These are phyloP conservation scores for Lordiphosa andalusiaca DNA, from an alignment of 2,888 invertebrate genomes.

Conservation along the genomic window DNA sequence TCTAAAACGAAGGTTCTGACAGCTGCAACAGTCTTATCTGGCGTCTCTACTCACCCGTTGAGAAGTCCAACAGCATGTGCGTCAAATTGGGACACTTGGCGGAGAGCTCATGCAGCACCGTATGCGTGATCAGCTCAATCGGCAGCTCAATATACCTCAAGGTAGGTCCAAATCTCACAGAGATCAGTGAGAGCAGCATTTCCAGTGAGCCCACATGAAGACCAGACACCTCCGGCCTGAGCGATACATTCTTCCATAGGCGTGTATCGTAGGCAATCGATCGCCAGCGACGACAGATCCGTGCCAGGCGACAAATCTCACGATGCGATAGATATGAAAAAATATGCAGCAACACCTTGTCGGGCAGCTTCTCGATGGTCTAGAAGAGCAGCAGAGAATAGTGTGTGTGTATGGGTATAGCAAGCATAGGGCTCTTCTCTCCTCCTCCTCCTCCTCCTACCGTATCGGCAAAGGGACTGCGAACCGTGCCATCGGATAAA, in stretches of 20 bases:
- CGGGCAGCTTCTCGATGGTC: slow-evolving; percentile 98
- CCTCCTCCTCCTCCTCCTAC: slow-evolving; percentile 81
- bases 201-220: slow-evolving; percentile 87
- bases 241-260: slow-evolving; percentile 97
- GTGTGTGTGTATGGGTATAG: slow-evolving; percentile 2
- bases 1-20: no score
- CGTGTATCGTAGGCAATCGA: slow-evolving; percentile 96
- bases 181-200: slow-evolving; percentile 91
- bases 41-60: slow-evolving; percentile 84
- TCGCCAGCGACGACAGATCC: slow-evolving; percentile 98
- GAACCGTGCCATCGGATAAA: slow-evolving; percentile 88
- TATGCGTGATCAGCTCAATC: slow-evolving; percentile 97
- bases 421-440: no score
- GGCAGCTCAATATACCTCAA: slow-evolving; percentile 95
- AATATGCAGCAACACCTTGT: slow-evolving; percentile 95
- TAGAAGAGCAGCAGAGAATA: slow-evolving; percentile 77
- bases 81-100: slow-evolving; percentile 97
- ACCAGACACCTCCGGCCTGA: slow-evolving; percentile 97
- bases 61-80: slow-evolving; percentile 97
- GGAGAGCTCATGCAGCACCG: slow-evolving; percentile 97
- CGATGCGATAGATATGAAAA: slow-evolving; percentile 96
- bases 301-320: slow-evolving; percentile 95
- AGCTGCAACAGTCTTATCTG: no score
- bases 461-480: slow-evolving; percentile 92
- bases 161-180: slow-evolving; percentile 92